Base-by-base conservation (phyloP, 2,797 vertebrate species). In the Leucoraja ocellata region DNA sequence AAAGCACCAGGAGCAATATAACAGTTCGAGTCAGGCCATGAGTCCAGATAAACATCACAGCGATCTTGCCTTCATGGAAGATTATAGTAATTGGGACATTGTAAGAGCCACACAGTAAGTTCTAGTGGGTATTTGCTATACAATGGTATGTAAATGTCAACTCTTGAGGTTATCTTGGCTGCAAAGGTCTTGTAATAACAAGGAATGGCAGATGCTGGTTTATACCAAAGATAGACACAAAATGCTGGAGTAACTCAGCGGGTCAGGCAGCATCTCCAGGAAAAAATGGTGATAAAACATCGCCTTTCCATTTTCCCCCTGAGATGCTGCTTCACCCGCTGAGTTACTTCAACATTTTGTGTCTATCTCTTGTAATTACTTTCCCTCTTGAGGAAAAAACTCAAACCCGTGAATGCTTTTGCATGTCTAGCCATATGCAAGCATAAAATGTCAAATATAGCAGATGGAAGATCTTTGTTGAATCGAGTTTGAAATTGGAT, bases 61-160 rank as follows among this genome's bases (percentile, higher is more conserved):
- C 94, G 96, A 96, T 0, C 94, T 96, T 39, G 96, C 97, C 0
- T 94, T 96, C 83, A 94, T 96, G 94, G 98, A 98, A 32, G 98
- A 99, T 94, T 97, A 97, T 94, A 96, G 96, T 95, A 98, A 96
- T 93, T 99, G 97, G 96, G 98, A 99, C 95, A 99, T 99, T 4
- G 95, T 99, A 10, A 99, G 98, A 95, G 98, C 98, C 36, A 97
- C 98, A 0, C 98, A 99, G 99, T 99, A 95, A 97, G 98, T 96
- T 65, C 94, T 54, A 14, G 3, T 74, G 39, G 7, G 6, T 36
- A 36, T 88, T 88, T 16, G 14, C 9, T 74, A 21, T 23, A 6
- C 0, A 11, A 5, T 18, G 32, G 61, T 9, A 36, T 36, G 61
- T 88, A 32, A 54, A 9, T 54, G 21, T 58, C 46, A 28, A 25